These are phyloP conservation scores for Parapsyche elsis DNA, from an alignment of 1,140 invertebrate species.

Conservation along the genomic window DNA sequence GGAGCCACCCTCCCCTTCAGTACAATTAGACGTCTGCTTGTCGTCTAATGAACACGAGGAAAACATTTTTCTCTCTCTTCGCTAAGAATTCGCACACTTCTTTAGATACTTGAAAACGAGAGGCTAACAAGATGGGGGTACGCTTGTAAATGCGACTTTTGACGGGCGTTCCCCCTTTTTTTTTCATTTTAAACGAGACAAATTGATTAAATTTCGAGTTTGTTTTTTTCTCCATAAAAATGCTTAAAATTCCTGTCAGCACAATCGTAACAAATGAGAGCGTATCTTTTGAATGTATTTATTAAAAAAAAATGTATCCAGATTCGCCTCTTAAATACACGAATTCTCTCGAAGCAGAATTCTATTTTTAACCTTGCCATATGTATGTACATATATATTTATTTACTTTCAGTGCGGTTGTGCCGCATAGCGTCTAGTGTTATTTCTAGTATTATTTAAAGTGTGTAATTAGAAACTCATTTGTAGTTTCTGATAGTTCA, in stretches of 20 bases:
- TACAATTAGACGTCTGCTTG: background rate
- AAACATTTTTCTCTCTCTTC: background rate
- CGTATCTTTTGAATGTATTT: background rate
- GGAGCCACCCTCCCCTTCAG: background rate
- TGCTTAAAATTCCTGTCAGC: background rate
- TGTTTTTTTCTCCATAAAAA: background rate
- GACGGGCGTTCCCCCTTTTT: background rate
- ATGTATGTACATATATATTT: no score
- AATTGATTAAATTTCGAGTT: constrained; percentile 16
- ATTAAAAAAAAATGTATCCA: no score
- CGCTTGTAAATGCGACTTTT: background rate
- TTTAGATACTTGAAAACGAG: background rate
- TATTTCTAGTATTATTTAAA: no score
- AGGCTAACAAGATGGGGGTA: background rate
- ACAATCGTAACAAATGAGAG: background rate
- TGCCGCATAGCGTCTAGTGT: no score
- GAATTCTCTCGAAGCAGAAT: background rate
- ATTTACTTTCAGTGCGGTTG: no score
- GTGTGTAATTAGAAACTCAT: no score
- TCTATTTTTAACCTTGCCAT: no score
- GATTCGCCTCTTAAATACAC: background rate
- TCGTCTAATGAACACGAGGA: constrained; percentile 11
- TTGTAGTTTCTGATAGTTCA: no score
- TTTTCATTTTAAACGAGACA: background rate
- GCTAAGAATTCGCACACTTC: background rate